phyloP scores from a whole-genome alignment of 2,797 vertebrate genomes.

The Sebastiscus albofasciatus region DNA sequence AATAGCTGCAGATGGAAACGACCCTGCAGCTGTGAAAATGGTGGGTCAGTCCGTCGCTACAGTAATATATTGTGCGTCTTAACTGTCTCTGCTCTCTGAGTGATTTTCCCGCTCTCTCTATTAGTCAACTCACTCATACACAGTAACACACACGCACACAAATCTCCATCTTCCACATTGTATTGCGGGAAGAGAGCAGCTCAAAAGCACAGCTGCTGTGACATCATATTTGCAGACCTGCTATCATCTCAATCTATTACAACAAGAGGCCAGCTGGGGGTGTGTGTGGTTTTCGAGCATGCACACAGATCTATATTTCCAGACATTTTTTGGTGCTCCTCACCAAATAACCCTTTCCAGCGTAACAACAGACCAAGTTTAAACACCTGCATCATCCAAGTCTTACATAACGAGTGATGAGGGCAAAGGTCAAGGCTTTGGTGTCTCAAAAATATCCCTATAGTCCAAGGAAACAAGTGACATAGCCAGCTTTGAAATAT shows the following conservation, averaged over 20 bases:
- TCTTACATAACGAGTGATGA: neutral
- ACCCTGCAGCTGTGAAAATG: neutral
- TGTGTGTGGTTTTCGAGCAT: neutral
- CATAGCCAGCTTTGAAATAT: neutral
- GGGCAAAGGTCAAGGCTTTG: constrained; percentile 13
- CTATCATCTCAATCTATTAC: constrained; percentile 43
- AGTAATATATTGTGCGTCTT: constrained; percentile 1
- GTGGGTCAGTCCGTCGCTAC: constrained; percentile 8
- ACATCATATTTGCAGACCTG: constrained; percentile 49
- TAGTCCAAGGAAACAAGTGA: neutral
- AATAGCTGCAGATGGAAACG: neutral
- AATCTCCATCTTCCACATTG: constrained; percentile 22
- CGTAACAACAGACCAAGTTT: neutral
- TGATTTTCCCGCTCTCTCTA: constrained; percentile 2
- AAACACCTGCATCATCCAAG: neutral
- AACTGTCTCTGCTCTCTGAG: constrained; percentile 4
- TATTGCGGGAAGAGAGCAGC: constrained; percentile 45
- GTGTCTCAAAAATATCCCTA: neutral
- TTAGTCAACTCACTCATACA: neutral
- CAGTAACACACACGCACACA: constrained; percentile 3
- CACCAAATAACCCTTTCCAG: neutral
- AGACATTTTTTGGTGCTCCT: neutral
- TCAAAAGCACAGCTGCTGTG: constrained; percentile 59
- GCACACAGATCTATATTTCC: neutral
- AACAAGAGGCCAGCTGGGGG: constrained; percentile 49